Percentiles rank a stretch among this genome's conserved stretches.
These are phyloP conservation scores for Uromys caudimaculatus DNA, from an alignment of 2,797 vertebrate genomes.

Conservation along the genomic window DNA sequence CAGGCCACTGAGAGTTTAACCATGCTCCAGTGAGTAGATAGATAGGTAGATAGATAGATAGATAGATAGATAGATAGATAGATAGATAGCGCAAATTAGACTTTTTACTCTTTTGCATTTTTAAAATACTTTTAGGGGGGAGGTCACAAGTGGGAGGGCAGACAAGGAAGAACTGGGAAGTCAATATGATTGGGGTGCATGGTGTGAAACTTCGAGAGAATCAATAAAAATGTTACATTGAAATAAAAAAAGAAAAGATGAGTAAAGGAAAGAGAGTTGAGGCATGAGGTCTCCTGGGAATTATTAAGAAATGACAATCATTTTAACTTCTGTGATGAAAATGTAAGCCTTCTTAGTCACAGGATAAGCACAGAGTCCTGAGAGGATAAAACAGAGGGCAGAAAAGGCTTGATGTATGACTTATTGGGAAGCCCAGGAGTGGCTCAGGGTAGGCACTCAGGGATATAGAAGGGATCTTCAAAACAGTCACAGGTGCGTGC, in stretches of 20 bases:
- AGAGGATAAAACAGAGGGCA: not conserved
- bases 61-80: too few relatives aligned
- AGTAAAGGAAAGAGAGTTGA: not conserved
- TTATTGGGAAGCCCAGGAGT: not conserved
- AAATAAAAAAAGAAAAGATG: not conserved
- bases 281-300: not conserved
- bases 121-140: not conserved
- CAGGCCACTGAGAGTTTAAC: not conserved
- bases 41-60: too few relatives aligned
- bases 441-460: not conserved
- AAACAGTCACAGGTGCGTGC: not conserved
- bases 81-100: not conserved
- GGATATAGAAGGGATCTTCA: not conserved
- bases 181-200: not conserved
- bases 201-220: not conserved
- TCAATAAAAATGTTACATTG: not conserved
- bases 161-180: not conserved
- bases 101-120: not conserved
- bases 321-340: conserved; percentile 1
- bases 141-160: not conserved
- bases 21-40: not conserved
- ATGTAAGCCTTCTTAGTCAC: not conserved
- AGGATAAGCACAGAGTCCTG: not conserved
- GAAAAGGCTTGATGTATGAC: not conserved
- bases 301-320: not conserved